These are phyloP conservation scores for Pituophis catenifer DNA, from an alignment of 2,113 vertebrate genomes.

Conservation along the genomic window DNA sequence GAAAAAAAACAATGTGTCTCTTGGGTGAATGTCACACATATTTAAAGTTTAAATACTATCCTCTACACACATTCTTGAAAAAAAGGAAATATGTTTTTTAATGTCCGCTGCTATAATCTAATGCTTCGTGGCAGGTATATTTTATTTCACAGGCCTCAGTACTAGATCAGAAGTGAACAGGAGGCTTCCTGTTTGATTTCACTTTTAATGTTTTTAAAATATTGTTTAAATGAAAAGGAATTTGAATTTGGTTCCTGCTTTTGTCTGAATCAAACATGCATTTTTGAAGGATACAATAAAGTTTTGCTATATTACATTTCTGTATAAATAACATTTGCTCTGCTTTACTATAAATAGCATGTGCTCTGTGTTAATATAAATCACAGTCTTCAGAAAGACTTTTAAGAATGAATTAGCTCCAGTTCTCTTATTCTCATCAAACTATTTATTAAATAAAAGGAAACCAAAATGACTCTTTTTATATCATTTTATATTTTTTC, in stretches of 20 bases:
- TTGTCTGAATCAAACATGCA: background rate
- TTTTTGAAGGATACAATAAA: background rate
- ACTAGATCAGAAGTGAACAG: background rate
- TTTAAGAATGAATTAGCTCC: background rate
- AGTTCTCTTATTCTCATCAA: background rate
- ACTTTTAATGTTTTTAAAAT: background rate
- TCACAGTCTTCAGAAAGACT: background rate
- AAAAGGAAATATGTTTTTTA: background rate
- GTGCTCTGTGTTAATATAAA: slow-evolving; percentile 26
- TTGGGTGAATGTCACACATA: background rate
- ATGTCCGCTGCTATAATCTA: background rate
- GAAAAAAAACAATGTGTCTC: background rate
- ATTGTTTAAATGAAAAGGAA: background rate
- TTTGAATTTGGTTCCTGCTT: background rate
- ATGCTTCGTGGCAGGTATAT: background rate
- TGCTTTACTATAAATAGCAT: slow-evolving; percentile 15
- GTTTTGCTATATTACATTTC: slow-evolving; percentile 7
- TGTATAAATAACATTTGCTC: slow-evolving; percentile 15
- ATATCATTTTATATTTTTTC: background rate
- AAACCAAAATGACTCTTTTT: background rate
- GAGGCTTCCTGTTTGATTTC: background rate
- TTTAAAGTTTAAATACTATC: background rate
- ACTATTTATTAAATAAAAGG: slow-evolving; percentile 21
- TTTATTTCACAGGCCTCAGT: background rate
- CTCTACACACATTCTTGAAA: background rate